phyloP scores from a whole-genome alignment of 2,113 vertebrate genomes.

The Ifrita kowaldi region DNA sequence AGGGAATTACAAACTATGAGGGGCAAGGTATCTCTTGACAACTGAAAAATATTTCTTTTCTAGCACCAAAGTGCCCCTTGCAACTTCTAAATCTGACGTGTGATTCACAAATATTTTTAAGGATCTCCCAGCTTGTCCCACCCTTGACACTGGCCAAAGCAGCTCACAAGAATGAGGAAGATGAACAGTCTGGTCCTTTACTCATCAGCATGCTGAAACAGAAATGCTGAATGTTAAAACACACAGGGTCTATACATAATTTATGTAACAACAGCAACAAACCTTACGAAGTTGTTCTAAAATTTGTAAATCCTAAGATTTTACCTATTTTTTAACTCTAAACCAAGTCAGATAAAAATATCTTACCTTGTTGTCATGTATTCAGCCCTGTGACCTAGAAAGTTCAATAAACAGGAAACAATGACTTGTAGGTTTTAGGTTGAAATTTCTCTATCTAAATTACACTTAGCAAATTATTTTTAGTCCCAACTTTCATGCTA shows the following conservation, averaged over 20 bases:
- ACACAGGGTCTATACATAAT: background rate
- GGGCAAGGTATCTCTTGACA: background rate
- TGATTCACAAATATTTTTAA: background rate
- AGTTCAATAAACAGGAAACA: slow-evolving; percentile 16
- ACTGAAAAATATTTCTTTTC: background rate
- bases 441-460: background rate
- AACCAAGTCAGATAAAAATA: background rate
- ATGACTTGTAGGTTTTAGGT: background rate
- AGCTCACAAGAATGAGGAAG: background rate
- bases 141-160: background rate
- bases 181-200: background rate
- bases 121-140: background rate
- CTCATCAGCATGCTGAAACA: background rate
- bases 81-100: background rate
- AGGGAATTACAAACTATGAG: background rate
- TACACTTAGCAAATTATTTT: background rate
- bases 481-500: background rate
- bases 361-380: slow-evolving; percentile 97
- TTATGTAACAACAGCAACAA: background rate
- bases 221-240: background rate
- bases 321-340: background rate
- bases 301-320: background rate
- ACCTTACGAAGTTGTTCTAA: background rate
- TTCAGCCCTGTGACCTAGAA: slow-evolving; percentile 92
- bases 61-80: background rate